Percentiles rank a stretch among this genome's conserved stretches.
Conservation (phyloP, 35 echinoderm and acorn worm genomes). For the Lytechinus variegatus region DNA sequence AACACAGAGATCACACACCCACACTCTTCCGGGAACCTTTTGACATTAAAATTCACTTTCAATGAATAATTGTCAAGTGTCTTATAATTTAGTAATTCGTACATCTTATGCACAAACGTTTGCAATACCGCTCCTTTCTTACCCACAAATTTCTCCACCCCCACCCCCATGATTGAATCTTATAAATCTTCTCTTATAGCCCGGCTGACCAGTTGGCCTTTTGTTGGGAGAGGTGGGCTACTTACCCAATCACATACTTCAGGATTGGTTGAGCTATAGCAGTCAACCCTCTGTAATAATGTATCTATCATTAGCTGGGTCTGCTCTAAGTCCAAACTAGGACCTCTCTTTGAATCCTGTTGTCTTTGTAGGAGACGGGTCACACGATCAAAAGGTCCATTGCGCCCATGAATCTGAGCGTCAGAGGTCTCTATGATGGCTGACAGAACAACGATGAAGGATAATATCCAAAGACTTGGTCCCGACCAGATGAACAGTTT, state of each 20-base stretch:
- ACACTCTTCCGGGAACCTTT: no score
- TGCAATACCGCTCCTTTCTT: no score
- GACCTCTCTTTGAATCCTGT: background rate
- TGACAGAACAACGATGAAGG: background rate
- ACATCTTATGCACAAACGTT: no score
- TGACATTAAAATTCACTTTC: no score
- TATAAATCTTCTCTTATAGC: no score
- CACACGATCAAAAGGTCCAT: constrained; percentile 38
- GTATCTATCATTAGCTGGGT: constrained; percentile 45
- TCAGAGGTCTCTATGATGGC: background rate
- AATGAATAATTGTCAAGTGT: no score
- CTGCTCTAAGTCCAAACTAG: background rate
- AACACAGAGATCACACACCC: no score
- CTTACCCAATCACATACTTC: constrained; percentile 48
- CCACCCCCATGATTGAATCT: no score
- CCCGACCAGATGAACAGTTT: background rate
- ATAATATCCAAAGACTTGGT: background rate
- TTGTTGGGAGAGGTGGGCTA: no score
- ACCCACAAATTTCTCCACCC: no score
- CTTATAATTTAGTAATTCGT: no score
- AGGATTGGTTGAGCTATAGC: constrained; percentile 24
- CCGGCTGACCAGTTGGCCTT: no score
- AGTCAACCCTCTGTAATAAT: constrained; percentile 23
- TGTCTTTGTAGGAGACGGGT: background rate
- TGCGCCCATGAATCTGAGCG: constrained; percentile 20